Base-by-base conservation (phyloP, 2,797 vertebrate genomes). In the Poeciliopsis paucimaculata region DNA sequence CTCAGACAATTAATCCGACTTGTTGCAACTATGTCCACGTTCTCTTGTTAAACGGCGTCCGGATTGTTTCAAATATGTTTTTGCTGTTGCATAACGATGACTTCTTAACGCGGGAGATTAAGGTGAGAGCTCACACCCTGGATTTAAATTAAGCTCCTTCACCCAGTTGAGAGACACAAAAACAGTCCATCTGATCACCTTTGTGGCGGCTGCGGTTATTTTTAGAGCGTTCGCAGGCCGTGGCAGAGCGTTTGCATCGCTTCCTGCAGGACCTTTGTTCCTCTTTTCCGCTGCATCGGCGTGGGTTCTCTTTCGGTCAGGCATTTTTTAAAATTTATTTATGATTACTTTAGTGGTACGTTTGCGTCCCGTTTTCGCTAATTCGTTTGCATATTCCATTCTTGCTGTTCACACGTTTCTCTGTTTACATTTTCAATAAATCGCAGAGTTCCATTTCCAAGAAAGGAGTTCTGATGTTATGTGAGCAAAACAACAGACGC, bases 1-100 rank as follows among this genome's bases (percentile, higher is more conserved):
- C 10, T 78, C 16, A 49, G 31, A 70, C 64, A 20, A 72, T 77
- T 31, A 68, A 81, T 84, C 62, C 1, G 31, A 55, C 43, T n/a
- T 15, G 34, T 70, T 74, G 79, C 72, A 45, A n/a, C 77, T 8
- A 28, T 1, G 13, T 47, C 46, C 46, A 34, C 0, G 36, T 41
- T 68, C 26, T 68, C 20, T 47, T 10, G 11, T 34, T 36, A 49
- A 26, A 15, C 10, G 31, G 23, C 11, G 34, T 76, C 3, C 28
- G 36, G 43, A 47, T 34, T 62, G 34, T 23, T 5, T 43, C 26
- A 46, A 28, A 28, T 20, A 39, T 26, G 0, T 55, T 55, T 4
- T 57, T 28, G 53, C 28, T 28, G 31, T 18, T 64, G 47, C 2
- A 12, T 12, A n/a, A 26, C 16, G 7, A n/a, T 6, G 9, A 13